A percentile compares a stretch with the other conserved stretches of the same genome.
Evolutionary conservation across 2,888 invertebrate species (phyloP).

Genomic region (Drosophila seclusa): DNA sequence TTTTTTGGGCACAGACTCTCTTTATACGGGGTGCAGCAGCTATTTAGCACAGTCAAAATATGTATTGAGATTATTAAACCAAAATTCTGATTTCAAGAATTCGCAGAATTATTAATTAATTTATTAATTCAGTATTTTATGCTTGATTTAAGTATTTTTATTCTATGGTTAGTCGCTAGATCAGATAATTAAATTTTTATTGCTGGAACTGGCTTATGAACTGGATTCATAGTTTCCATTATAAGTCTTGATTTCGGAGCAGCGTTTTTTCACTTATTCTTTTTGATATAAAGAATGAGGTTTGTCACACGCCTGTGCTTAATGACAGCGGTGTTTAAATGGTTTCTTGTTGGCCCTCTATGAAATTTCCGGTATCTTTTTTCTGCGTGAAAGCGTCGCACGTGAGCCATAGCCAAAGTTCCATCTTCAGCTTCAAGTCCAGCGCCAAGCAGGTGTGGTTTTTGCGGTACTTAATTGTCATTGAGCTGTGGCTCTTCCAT

Average conservation of each 20-base stretch:
- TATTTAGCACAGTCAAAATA: conserved; percentile 29
- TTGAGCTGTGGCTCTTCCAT: conserved; percentile 28
- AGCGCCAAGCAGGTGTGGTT: not conserved
- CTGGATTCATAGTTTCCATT: no score
- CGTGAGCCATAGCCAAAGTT: conserved; percentile 34
- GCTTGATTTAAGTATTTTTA: not conserved
- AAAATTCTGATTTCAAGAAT: not conserved
- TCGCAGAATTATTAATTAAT: not conserved
- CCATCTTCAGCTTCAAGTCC: not conserved
- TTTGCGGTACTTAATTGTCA: conserved; percentile 34
- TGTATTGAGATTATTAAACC: not conserved
- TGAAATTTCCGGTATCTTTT: conserved; percentile 52
- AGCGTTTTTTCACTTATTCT: not conserved
- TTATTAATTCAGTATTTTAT: not conserved
- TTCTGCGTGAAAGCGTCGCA: conserved; percentile 50
- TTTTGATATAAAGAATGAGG: conserved; percentile 17
- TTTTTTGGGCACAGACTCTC: conserved; percentile 1
- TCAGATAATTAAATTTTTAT: not conserved
- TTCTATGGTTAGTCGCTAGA: not conserved
- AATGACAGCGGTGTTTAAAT: conserved; percentile 27
- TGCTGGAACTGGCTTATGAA: not conserved
- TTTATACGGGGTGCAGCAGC: conserved; percentile 10
- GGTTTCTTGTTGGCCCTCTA: conserved; percentile 33
- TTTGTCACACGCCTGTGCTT: conserved; percentile 30
- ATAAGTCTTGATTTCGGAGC: not conserved